A percentile compares a stretch with the other conserved stretches of the same genome.
phyloP scores from a whole-genome alignment of 2,888 invertebrate species.

The Apodemia hepburni region DNA sequence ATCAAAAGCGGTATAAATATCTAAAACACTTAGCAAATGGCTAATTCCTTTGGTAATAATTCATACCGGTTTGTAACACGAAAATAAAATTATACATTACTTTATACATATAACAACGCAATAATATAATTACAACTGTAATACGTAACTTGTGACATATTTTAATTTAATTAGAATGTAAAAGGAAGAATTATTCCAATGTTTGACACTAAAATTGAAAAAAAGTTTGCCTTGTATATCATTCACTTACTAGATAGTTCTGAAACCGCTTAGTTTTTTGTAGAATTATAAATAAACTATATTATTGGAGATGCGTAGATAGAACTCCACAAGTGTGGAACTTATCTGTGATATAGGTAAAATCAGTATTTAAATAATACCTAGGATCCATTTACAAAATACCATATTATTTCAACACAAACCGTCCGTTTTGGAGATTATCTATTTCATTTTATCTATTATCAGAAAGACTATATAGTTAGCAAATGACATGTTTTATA shows the following conservation, averaged over 20 bases:
- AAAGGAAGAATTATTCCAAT: constrained; percentile 12
- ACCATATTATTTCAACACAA: too few species aligned
- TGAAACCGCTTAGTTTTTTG: not conserved
- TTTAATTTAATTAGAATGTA: constrained; percentile 20
- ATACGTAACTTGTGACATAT: constrained; percentile 47
- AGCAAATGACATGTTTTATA: constrained; percentile 4
- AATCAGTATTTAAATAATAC: too few species aligned
- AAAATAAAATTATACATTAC: constrained; percentile 54
- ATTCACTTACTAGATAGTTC: not conserved
- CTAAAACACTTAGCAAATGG: constrained; percentile 65
- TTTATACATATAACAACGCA: constrained; percentile 54
- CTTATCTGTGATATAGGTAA: too few species aligned
- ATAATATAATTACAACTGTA: constrained; percentile 45
- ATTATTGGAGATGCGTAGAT: too few species aligned
- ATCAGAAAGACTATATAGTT: constrained; percentile 10
- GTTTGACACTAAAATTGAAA: constrained; percentile 5
- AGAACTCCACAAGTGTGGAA: too few species aligned
- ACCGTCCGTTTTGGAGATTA: too few species aligned
- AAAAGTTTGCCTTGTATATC: not conserved
- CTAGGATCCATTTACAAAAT: too few species aligned
- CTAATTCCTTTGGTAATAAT: constrained; percentile 74
- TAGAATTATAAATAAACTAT: not conserved
- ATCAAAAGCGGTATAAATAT: constrained; percentile 50
- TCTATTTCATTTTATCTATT: too few species aligned
- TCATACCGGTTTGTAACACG: constrained; percentile 69